These are phyloP conservation scores for Telenomus remus DNA, from an alignment of 1,140 invertebrate species.

Conservation along the genomic window DNA sequence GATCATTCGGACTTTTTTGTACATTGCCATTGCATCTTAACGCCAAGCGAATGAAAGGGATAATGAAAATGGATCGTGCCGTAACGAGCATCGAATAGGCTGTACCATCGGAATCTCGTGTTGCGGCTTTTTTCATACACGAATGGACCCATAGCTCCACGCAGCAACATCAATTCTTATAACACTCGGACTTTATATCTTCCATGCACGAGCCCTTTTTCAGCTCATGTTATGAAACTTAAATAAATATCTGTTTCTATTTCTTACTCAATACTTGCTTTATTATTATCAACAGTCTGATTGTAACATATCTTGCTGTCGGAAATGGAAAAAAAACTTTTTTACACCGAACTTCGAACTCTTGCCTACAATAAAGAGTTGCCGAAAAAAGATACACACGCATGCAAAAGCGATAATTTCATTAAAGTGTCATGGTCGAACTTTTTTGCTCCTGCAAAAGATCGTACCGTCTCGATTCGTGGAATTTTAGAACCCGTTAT, in stretches of 20 bases:
- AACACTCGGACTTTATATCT: slow-evolving; percentile 7
- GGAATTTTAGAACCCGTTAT: slow-evolving; percentile 54
- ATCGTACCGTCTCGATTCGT: slow-evolving; percentile 34
- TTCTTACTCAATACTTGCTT: too few species aligned
- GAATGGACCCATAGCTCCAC: slow-evolving; percentile 24
- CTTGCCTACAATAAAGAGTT: neutral
- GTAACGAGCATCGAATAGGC: slow-evolving; percentile 52
- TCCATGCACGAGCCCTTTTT: neutral
- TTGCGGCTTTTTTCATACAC: slow-evolving; percentile 34
- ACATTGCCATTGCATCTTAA: slow-evolving; percentile 47
- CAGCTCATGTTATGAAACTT: neutral
- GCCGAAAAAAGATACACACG: too few species aligned
- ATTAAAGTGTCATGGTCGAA: neutral
- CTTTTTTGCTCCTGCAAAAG: slow-evolving; percentile 13
- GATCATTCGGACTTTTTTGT: slow-evolving; percentile 40
- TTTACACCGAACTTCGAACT: neutral
- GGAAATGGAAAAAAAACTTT: neutral
- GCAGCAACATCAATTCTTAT: slow-evolving; percentile 33
- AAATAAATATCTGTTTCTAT: too few species aligned
- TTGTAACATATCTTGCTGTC: too few species aligned
- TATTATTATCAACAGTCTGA: too few species aligned
- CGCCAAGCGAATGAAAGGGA: slow-evolving; percentile 54
- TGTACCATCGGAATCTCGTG: slow-evolving; percentile 41
- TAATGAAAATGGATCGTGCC: slow-evolving; percentile 58
- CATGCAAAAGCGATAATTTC: too few species aligned